Percentiles rank a stretch among this genome's conserved stretches.
Conservation (phyloP, 2,888 invertebrate genomes). For the Ernsta delagoae region DNA sequence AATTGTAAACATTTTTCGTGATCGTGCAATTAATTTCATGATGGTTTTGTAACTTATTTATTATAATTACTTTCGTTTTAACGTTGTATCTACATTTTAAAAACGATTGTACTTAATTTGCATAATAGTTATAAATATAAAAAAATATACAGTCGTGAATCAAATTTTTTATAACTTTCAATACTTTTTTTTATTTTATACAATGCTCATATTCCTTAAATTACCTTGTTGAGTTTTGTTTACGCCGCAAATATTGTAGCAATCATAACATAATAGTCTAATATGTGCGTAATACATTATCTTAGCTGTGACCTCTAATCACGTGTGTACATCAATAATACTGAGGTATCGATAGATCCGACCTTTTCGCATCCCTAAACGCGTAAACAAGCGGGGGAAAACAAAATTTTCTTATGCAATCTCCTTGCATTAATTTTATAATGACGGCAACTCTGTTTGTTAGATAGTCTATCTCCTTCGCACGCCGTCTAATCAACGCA, state of each 20-base stretch:
- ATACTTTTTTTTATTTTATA: too few species aligned
- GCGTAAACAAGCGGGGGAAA: slow-evolving; percentile 40
- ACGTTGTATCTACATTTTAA: too few species aligned
- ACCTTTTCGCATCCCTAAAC: slow-evolving; percentile 44
- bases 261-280: neutral
- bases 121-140: too few species aligned
- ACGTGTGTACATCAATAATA: slow-evolving; percentile 1
- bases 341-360: slow-evolving; percentile 41
- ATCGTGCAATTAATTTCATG: too few species aligned
- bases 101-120: too few species aligned
- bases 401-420: slow-evolving; percentile 44
- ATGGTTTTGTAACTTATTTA: too few species aligned
- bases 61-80: too few species aligned
- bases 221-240: neutral
- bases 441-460: slow-evolving; percentile 44
- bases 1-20: too few species aligned
- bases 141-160: too few species aligned
- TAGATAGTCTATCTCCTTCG: slow-evolving; percentile 51
- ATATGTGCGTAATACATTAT: neutral
- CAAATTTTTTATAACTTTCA: too few species aligned
- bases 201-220: too few species aligned
- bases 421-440: slow-evolving; percentile 36
- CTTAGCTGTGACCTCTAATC: slow-evolving; percentile 23
- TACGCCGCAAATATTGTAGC: too few species aligned
- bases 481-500: slow-evolving; percentile 43